A percentile compares a stretch with the other conserved stretches of the same genome.
These are phyloP conservation scores for Amazona vittata DNA, from an alignment of 2,113 vertebrate genomes.

Conservation along the genomic window DNA sequence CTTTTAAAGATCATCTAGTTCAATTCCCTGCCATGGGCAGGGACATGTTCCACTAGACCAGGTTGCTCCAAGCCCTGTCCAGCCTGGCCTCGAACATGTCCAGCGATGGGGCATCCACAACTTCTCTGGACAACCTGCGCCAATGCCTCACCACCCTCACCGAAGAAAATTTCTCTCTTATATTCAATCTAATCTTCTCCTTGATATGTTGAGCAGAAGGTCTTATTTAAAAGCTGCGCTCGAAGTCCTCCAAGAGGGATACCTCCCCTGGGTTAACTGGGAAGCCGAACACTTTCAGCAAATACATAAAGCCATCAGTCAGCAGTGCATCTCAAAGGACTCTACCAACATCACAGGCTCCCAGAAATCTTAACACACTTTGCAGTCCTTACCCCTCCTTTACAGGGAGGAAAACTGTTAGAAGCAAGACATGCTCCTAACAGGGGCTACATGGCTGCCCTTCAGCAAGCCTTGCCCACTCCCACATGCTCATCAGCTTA, in stretches of 20 bases:
- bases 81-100: background rate
- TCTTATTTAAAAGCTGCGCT: background rate
- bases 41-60: background rate
- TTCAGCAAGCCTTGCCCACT: background rate
- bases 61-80: background rate
- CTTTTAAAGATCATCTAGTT: background rate
- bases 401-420: background rate
- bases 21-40: background rate
- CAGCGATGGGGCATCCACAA: background rate
- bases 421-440: background rate
- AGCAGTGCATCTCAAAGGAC: background rate
- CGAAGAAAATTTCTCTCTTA: background rate
- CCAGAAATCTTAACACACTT: background rate
- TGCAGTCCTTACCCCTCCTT: background rate
- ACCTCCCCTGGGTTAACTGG: background rate
- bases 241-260: background rate
- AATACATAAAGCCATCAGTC: accelerated
- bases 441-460: background rate
- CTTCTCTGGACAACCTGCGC: background rate
- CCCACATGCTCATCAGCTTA: background rate
- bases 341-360: background rate
- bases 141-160: background rate
- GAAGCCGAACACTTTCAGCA: background rate
- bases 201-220: background rate
- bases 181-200: background rate